A percentile compares a stretch with the other conserved stretches of the same genome.
Conservation (phyloP, 2,113 vertebrate species). For the Neodon shergylaensis region DNA sequence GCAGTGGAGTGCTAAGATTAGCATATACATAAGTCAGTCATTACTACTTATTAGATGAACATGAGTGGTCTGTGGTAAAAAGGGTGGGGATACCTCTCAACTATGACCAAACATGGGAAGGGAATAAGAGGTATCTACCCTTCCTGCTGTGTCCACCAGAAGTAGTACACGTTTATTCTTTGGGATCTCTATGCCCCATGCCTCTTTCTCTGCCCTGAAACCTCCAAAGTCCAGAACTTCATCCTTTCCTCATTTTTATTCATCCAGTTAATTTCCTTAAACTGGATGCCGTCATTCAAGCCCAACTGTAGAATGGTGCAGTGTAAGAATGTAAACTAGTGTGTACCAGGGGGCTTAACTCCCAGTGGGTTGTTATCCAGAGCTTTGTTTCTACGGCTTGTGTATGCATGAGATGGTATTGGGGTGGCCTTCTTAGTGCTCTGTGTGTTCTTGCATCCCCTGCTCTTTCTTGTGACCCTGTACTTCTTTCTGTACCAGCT, state of each 20-base stretch:
- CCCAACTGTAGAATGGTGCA: not conserved
- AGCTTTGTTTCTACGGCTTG: slow-evolving; percentile 20
- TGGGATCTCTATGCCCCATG: not conserved
- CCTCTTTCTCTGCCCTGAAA: not conserved
- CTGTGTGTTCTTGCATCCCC: not conserved
- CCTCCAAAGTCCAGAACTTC: not conserved
- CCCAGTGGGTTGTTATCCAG: not conserved
- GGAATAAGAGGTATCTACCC: not conserved
- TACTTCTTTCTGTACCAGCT: not conserved
- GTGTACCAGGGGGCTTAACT: not conserved
- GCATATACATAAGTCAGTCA: not conserved
- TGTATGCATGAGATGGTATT: not conserved
- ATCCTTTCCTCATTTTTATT: not conserved
- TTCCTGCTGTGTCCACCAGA: not conserved
- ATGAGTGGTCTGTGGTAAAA: slow-evolving; percentile 1
- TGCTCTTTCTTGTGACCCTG: not conserved
- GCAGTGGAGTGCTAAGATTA: slow-evolving; percentile 33
- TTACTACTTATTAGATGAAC: slow-evolving; percentile 2
- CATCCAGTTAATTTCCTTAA: not conserved
- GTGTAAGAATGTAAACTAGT: not conserved
- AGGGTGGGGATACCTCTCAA: not conserved
- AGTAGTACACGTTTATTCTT: not conserved
- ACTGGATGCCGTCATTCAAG: not conserved
- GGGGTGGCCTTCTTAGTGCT: not conserved
- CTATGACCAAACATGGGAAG: not conserved